These are phyloP conservation scores for Pangasius sanitwongsei DNA, from an alignment of 2,797 vertebrate genomes.

Conservation along the genomic window DNA sequence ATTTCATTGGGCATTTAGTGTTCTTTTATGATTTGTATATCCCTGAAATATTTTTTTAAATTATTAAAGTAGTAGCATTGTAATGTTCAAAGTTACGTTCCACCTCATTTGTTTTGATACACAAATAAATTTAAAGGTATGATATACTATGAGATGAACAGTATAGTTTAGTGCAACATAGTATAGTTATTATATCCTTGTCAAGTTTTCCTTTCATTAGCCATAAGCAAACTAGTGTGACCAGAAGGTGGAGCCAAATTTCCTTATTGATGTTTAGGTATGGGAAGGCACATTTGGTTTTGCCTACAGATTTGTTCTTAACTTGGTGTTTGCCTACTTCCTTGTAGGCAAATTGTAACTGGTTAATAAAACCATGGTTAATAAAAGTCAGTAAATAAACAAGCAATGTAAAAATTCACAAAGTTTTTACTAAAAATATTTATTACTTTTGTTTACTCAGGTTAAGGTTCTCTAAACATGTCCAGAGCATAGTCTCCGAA, in stretches of 20 bases:
- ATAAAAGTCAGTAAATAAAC: neutral
- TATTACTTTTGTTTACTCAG: constrained; percentile 58
- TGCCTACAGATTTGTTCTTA: neutral
- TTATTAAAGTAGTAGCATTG: neutral
- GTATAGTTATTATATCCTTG: neutral
- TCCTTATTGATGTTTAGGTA: neutral
- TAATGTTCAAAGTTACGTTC: neutral
- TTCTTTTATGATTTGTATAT: no score
- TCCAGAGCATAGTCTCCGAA: constrained; percentile 46
- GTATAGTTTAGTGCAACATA: neutral
- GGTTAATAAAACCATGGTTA: no score
- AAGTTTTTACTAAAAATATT: constrained; percentile 20
- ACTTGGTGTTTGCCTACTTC: neutral
- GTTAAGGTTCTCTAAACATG: constrained; percentile 11
- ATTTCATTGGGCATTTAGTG: no score
- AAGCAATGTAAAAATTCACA: neutral
- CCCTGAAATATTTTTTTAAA: neutral
- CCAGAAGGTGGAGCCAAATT: constrained; percentile 1
- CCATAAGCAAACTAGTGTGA: neutral
- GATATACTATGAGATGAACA: neutral
- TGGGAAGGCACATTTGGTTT: neutral
- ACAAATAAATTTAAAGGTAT: neutral
- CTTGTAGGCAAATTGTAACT: neutral
- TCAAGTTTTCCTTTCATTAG: neutral
- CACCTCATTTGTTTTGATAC: neutral